Evolutionary conservation across 2,113 vertebrate genomes (phyloP).

Genomic region (Stegastes partitus): DNA sequence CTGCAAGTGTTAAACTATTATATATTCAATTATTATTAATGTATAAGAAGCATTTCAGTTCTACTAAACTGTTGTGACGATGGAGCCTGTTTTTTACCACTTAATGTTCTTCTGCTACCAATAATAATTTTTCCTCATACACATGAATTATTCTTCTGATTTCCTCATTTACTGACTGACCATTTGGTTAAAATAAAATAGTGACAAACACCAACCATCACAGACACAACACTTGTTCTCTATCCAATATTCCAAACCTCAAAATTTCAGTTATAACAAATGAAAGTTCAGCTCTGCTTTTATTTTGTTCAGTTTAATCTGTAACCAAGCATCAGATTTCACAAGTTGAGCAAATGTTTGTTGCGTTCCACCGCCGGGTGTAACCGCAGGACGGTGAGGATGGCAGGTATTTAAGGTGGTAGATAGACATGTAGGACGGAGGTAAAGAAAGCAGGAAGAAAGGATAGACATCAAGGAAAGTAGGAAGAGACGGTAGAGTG

Average conservation of each 20-base stretch:
- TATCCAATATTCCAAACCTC: neutral
- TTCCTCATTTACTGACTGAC: neutral
- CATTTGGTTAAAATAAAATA: neutral
- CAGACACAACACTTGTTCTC: no score
- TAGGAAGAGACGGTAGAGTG: neutral
- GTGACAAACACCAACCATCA: no score
- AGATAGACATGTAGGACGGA: neutral
- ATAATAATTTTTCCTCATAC: no score
- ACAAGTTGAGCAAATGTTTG: neutral
- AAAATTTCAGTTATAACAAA: neutral
- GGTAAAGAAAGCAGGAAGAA: neutral
- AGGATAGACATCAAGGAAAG: no score
- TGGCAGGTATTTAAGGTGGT: neutral
- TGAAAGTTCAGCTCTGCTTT: neutral
- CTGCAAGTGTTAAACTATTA: no score
- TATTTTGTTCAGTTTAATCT: neutral
- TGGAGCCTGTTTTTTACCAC: neutral
- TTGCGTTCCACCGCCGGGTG: neutral
- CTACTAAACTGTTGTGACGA: neutral
- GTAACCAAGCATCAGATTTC: neutral
- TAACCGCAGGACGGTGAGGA: neutral
- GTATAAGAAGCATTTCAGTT: neutral
- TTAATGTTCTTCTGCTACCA: neutral
- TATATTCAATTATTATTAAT: no score
- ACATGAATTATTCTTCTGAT: neutral